Base-by-base conservation (phyloP, 2,888 invertebrate species). In the Maniola hyperantus region DNA sequence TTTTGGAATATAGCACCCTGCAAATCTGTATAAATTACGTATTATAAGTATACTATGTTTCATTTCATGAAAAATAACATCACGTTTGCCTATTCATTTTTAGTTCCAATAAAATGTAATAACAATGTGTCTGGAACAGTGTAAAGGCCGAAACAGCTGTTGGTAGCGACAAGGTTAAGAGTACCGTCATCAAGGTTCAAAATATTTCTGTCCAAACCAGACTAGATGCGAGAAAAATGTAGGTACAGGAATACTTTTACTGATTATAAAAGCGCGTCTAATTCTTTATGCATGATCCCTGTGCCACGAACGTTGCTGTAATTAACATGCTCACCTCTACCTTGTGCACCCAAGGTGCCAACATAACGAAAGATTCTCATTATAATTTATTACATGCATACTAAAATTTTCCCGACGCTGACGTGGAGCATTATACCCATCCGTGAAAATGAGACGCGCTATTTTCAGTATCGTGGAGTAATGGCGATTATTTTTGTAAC, bases 121-220 rank as follows among this genome's bases (percentile, higher is more conserved):
- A 75, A 82, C 82, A 78, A 74, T 50, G 50, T 57, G 61, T 67
- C 64, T 67, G 67, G 58, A 76, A 77, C 76, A 77, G 72, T 72
- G 73, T 66, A 77, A 77, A 85, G 84, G 83, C 80, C 82, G 78
- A 77, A 79, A 76, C 73, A 80, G 80, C 79, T 85, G 83, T 85
- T 86, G 84, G 82, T 79, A 76, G 72, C 67, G 77, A 79, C 91
- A 87, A 91, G 91, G 91, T 88, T 87, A 86, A 85, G 85, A 86
- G 84, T 85, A 85, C 79, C 89, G 91, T 88, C 90, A 90, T 87
- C 87, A 88, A 89, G 88, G 89, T 88, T 83, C 77, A 74, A 83
- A 87, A 87, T 87, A 87, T 87, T 83, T 80, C 78, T 76, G 79
- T 73, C 77, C 75, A 76, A 83, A 87, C 80, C 79, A 80, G 81